These are phyloP conservation scores for Epistrophe grossulariae DNA, from an alignment of 2,888 invertebrate species.

Conservation along the genomic window DNA sequence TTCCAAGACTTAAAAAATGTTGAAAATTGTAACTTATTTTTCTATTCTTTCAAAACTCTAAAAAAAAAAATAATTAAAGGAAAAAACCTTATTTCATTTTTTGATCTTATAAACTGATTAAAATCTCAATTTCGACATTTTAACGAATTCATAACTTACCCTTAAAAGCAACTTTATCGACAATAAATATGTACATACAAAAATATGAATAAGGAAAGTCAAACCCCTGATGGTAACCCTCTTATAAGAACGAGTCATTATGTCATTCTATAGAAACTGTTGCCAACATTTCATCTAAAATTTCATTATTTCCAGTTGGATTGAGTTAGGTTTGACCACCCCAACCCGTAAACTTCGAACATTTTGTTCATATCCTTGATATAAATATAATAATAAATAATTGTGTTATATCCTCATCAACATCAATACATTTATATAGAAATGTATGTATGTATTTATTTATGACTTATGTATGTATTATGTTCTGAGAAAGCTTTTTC, in stretches of 20 bases:
- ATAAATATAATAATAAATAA: conserved; percentile 16
- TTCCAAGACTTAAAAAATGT: too few relatives aligned
- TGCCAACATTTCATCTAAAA: conserved; percentile 22
- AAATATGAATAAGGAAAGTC: background rate
- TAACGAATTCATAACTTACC: too few relatives aligned
- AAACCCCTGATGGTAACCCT: background rate
- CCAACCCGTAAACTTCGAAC: background rate
- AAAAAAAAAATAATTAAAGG: too few relatives aligned
- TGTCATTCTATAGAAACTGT: conserved; percentile 1
- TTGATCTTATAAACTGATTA: too few relatives aligned
- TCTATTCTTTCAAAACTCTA: too few relatives aligned
- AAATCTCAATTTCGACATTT: too few relatives aligned
- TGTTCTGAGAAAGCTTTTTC: conserved; percentile 40
- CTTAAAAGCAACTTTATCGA: too few relatives aligned
- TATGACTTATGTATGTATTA: background rate
- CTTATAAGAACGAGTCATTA: conserved; percentile 10
- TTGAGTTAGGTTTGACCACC: conserved; percentile 23
- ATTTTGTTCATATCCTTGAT: background rate
- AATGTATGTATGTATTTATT: background rate
- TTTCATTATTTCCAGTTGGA: conserved; percentile 42
- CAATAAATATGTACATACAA: background rate
- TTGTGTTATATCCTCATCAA: conserved; percentile 43
- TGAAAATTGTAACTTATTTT: too few relatives aligned
- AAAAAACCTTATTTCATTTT: too few relatives aligned
- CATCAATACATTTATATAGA: conserved; percentile 23